A percentile compares a stretch with the other conserved stretches of the same genome.
These are phyloP conservation scores for Parapsyche elsis DNA, from an alignment of 1,140 invertebrate genomes.

Conservation along the genomic window DNA sequence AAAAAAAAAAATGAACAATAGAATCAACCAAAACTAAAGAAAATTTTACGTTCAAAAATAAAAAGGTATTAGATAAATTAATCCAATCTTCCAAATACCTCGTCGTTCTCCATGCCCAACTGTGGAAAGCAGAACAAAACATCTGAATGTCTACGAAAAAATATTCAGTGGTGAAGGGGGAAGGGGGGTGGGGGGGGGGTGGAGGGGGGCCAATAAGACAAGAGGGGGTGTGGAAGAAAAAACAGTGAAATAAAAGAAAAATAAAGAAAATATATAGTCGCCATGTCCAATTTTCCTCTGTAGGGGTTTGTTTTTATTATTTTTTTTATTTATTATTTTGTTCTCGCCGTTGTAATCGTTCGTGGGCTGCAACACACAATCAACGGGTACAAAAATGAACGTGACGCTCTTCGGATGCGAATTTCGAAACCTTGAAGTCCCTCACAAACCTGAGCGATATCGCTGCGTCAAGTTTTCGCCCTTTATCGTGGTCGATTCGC, in stretches of 20 bases:
- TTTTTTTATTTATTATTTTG: too few relatives aligned
- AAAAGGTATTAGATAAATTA: slow-evolving; percentile 52
- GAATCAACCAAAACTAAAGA: slow-evolving; percentile 16
- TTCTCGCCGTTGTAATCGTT: not conserved
- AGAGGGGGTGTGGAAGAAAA: not conserved
- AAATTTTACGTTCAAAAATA: slow-evolving; percentile 23
- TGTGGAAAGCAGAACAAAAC: slow-evolving; percentile 72
- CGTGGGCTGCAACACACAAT: slow-evolving; percentile 15
- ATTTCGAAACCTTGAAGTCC: too few relatives aligned
- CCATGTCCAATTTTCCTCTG: slow-evolving; percentile 17
- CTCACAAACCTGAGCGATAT: too few relatives aligned
- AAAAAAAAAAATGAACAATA: not conserved
- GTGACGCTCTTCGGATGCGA: not conserved
- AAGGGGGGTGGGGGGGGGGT: not conserved
- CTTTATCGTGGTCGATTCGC: too few relatives aligned
- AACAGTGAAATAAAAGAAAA: slow-evolving; percentile 19
- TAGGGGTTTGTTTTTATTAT: not conserved
- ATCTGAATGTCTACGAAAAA: slow-evolving; percentile 52
- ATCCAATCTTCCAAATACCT: slow-evolving; percentile 72
- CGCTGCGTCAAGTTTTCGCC: too few relatives aligned
- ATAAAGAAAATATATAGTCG: not conserved
- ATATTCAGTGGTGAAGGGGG: slow-evolving; percentile 31
- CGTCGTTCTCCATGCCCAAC: slow-evolving; percentile 88
- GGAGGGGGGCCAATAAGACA: not conserved
- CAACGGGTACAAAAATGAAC: not conserved